These are phyloP conservation scores for Canis aureus DNA, from an alignment of 2,113 vertebrate genomes.

Conservation along the genomic window DNA sequence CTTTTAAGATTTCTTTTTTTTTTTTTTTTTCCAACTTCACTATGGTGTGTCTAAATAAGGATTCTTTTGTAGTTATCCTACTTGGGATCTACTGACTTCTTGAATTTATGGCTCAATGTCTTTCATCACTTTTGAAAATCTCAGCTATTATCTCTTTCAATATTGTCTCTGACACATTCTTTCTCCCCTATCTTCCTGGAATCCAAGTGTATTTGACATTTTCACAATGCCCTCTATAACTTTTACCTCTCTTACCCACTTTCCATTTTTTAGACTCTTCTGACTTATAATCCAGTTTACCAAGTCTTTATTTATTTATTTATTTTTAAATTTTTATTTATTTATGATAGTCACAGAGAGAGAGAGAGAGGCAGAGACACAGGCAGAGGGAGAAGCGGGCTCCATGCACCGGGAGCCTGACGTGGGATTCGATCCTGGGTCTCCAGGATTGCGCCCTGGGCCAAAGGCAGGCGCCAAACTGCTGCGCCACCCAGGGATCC, in stretches of 20 bases:
- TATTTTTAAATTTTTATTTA: too few species aligned
- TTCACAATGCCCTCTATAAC: not conserved
- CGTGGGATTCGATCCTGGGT: too few species aligned
- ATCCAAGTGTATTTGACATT: not conserved
- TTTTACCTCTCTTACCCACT: not conserved
- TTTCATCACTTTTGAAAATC: not conserved
- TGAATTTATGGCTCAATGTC: not conserved
- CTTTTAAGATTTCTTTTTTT: not conserved
- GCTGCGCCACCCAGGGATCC: too few species aligned
- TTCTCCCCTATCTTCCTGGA: not conserved
- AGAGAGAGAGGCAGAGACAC: too few species aligned
- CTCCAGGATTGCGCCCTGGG: too few species aligned
- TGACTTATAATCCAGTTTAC: not conserved
- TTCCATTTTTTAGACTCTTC: not conserved
- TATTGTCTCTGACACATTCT: not conserved
- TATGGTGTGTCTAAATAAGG: not conserved
- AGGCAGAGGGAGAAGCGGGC: too few species aligned
- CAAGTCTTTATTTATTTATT: not conserved
- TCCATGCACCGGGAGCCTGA: too few species aligned
- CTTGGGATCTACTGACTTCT: not conserved
- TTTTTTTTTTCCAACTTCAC: not conserved
- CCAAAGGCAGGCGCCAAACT: too few species aligned
- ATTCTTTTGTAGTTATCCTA: not conserved
- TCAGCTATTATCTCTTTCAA: not conserved
- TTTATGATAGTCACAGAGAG: too few species aligned